Evolutionary conservation across 2,888 invertebrate genomes (phyloP).

Genomic region (Polyploca ridens): DNA sequence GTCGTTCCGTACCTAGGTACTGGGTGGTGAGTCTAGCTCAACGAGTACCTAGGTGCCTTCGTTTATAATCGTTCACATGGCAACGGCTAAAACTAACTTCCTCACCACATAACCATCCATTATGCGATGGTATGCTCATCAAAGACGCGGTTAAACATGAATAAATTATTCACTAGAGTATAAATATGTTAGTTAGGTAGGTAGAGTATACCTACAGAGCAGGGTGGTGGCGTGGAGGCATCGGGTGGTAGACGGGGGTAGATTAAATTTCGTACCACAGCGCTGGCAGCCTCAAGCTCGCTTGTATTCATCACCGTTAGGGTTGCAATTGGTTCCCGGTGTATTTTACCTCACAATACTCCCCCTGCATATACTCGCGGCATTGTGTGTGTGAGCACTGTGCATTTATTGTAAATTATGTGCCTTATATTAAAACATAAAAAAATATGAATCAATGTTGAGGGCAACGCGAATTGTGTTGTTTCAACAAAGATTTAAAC

Average conservation of each 20-base stretch:
- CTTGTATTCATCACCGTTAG: conserved; percentile 76
- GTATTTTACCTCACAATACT: conserved; percentile 51
- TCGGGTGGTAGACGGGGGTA: conserved; percentile 76
- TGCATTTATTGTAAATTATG: conserved; percentile 1
- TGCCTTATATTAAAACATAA: background rate
- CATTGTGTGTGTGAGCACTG: conserved; percentile 10
- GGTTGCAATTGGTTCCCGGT: conserved; percentile 70
- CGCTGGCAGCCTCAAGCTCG: conserved; percentile 66
- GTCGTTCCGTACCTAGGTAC: conserved; percentile 64
- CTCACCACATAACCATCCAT: conserved; percentile 19
- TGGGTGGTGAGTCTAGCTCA: conserved; percentile 30
- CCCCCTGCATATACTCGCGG: conserved; percentile 16
- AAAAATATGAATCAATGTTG: background rate
- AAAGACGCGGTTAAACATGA: conserved; percentile 58
- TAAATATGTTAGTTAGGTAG: conserved; percentile 36
- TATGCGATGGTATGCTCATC: conserved; percentile 40
- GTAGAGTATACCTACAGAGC: conserved; percentile 31
- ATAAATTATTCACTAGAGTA: conserved; percentile 60
- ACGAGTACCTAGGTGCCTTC: conserved; percentile 17
- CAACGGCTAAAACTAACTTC: conserved; percentile 66
- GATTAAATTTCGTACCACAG: conserved; percentile 80
- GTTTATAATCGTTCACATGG: conserved; percentile 64
- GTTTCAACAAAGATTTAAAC: background rate
- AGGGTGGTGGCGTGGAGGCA: conserved; percentile 41
- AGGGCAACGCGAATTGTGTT: background rate